phyloP scores from a whole-genome alignment of 2,888 invertebrate genomes.

The Vesta saturnalis region DNA sequence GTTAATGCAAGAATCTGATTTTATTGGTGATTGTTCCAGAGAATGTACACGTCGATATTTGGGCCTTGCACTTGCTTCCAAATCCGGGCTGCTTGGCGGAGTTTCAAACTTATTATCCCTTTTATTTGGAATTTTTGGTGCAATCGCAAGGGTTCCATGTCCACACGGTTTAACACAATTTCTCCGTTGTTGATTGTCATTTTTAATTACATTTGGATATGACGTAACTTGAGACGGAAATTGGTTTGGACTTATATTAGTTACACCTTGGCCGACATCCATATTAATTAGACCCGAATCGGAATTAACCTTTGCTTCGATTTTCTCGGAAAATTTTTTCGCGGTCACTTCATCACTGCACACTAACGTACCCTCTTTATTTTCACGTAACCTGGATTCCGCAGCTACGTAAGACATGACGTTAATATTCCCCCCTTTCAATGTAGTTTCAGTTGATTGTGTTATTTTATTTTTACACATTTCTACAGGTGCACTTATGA shows the following conservation, averaged over 20 bases:
- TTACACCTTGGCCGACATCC: conserved; percentile 27
- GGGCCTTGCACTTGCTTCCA: conserved; percentile 45
- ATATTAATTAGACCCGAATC: conserved; percentile 24
- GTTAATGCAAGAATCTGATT: conserved; percentile 1
- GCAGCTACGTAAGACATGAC: conserved; percentile 47
- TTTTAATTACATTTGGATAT: conserved; percentile 45
- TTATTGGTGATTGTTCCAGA: conserved; percentile 9
- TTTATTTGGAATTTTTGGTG: conserved; percentile 52
- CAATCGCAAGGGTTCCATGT: conserved; percentile 58
- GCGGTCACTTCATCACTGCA: conserved; percentile 45
- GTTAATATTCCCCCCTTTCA: conserved; percentile 44
- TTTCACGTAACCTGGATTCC: conserved; percentile 51
- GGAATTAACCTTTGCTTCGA: conserved; percentile 37
- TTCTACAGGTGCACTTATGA: conserved; percentile 45
- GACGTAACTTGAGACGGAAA: conserved; percentile 35
- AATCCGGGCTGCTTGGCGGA: conserved; percentile 56
- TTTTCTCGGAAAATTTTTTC: conserved; percentile 44
- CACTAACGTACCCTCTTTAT: conserved; percentile 47
- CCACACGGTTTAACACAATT: conserved; percentile 58
- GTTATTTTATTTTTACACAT: conserved; percentile 57
- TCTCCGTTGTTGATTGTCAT: conserved; percentile 20
- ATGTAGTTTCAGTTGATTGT: conserved; percentile 51
- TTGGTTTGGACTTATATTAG: conserved; percentile 10
- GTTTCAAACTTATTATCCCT: conserved; percentile 48
- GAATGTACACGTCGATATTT: conserved; percentile 27